A percentile compares a stretch with the other conserved stretches of the same genome.
Conservation (phyloP, 2,113 vertebrate species). For the Puffinus mauretanicus region DNA sequence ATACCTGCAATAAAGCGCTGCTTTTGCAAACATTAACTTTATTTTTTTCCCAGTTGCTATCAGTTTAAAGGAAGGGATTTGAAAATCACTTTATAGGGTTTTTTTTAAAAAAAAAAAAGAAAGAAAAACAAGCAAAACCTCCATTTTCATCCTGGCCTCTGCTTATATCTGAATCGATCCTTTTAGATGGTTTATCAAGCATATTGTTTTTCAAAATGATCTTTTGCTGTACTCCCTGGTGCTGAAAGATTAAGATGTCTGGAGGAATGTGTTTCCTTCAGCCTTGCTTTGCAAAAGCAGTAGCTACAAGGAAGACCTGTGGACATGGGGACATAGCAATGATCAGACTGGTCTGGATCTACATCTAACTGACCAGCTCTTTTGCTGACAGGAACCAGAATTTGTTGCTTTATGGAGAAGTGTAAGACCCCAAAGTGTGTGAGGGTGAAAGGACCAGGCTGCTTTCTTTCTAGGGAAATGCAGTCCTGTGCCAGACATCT, state of each 20-base stretch:
- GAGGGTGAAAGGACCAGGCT: not conserved
- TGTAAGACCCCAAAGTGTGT: not conserved
- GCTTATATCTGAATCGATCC: not conserved
- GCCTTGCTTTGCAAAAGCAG: not conserved
- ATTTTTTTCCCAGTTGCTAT: not conserved
- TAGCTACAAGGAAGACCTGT: not conserved
- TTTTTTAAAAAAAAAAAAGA: not conserved
- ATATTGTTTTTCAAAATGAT: not conserved
- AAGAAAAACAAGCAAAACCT: not conserved
- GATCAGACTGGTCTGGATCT: not conserved
- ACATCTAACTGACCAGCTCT: not conserved
- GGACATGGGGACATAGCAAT: not conserved
- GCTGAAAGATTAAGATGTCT: not conserved
- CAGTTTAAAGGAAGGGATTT: not conserved
- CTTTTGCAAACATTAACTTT: slow-evolving; percentile 15
- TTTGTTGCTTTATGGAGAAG: not conserved
- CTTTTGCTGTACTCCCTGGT: not conserved
- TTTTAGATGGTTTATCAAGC: not conserved
- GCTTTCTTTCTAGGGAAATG: not conserved
- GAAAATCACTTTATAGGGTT: not conserved
- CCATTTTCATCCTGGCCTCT: not conserved
- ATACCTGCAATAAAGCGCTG: not conserved
- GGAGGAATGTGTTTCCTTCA: not conserved
- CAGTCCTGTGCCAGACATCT: not conserved
- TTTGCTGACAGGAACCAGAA: not conserved